Conservation (phyloP, 2,888 invertebrate genomes). For the Spialia ferax region DNA sequence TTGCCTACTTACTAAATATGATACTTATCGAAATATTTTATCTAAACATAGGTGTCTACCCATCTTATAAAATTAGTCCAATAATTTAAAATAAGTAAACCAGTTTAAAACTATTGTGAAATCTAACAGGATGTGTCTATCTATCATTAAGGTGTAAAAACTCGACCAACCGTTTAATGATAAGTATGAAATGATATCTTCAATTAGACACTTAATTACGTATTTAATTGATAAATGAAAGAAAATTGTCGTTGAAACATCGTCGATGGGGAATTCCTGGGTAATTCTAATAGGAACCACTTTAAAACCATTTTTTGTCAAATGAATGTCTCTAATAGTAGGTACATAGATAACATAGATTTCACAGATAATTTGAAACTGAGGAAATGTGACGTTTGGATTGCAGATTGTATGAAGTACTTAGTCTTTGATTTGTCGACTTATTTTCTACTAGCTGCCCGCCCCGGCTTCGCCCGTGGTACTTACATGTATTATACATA, state of each 20-base stretch:
- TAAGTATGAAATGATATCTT: conserved; percentile 10
- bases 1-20: too few relatives aligned
- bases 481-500: too few relatives aligned
- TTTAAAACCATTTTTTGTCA: neutral
- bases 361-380: neutral
- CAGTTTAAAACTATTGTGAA: neutral
- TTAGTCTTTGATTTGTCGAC: too few relatives aligned
- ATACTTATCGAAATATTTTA: neutral
- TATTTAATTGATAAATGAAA: neutral
- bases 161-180: neutral
- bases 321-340: neutral
- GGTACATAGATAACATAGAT: neutral
- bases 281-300: neutral
- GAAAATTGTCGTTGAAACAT: neutral
- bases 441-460: too few relatives aligned
- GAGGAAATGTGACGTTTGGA: too few relatives aligned
- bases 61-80: neutral
- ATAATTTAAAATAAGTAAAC: neutral
- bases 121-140: neutral
- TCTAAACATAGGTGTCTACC: neutral
- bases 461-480: too few relatives aligned
- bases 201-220: conserved; percentile 3
- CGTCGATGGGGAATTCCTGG: neutral
- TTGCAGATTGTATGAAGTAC: too few relatives aligned
- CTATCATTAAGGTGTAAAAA: conserved; percentile 6